Base-by-base conservation (phyloP, 1,140 invertebrate genomes). In the Drosophila rufa region DNA sequence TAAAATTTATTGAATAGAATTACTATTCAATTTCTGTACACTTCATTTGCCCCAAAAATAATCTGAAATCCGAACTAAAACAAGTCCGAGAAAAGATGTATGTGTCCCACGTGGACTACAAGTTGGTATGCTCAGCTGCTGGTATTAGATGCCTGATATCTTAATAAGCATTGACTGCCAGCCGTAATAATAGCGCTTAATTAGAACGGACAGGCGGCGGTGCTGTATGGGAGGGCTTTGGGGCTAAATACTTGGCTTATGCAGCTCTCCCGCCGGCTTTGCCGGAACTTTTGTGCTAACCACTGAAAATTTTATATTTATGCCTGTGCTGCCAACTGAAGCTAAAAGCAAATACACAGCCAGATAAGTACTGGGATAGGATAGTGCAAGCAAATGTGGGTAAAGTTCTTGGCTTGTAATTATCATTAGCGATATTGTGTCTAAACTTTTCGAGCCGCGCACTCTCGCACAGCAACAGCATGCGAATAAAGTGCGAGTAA, bases 381-480 rank as follows among this genome's bases (percentile, higher is more conserved):
- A 43, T 53, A 56, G 61, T 47, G 50, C 61, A 58, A 71, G 66
- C 53, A 65, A 91, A 75, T 91, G 80, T 68, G 43, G 78, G 43
- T 60, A 91, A 91, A 91, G 83, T 91, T 91, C 71, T 87, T 74
- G 75, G 80, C 74, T 87, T 84, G 83, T 91, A 91, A 91, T 91
- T 91, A 91, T 91, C 87, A 91, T 91, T 91, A 91, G 87, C 80
- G 83, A 83, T 87, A 91, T 91, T 91, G 87, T 89, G 85, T 91
- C 79, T 82, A 90, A 89, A 89, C 77, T 78, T 89, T 82, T 71
- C 69, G 80, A 87, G 75, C 82, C 79, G 79, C 79, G 76, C 76
- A 81, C 83, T 0, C 27, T 30, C 27, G 62, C 77, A 80, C 67
- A 71, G 82, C 82, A 69, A 75, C 81, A 79, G 73, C 58, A 65